These are phyloP conservation scores for Megaceryle alcyon DNA, from an alignment of 2,797 vertebrate species.

Conservation along the genomic window DNA sequence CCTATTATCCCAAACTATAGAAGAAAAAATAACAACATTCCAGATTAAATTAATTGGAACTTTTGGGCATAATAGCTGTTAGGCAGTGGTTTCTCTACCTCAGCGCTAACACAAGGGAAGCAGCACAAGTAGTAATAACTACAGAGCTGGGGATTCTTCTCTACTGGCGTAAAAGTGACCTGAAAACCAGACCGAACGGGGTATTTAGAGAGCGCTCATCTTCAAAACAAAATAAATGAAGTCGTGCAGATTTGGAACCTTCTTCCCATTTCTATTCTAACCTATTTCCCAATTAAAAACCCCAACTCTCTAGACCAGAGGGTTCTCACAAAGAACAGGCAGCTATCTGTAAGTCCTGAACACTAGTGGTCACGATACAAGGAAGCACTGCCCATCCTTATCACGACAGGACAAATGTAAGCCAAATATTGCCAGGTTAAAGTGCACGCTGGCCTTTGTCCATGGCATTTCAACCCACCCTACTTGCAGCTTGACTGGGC, in stretches of 20 bases:
- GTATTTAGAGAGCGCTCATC: background rate
- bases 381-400: constrained; percentile 60
- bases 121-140: accelerated
- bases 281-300: background rate
- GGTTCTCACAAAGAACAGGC: background rate
- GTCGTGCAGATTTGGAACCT: background rate
- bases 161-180: background rate
- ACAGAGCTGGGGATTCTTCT: background rate
- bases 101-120: background rate
- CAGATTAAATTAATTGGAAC: background rate
- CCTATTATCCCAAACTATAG: background rate
- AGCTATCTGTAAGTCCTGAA: background rate
- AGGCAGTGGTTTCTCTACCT: background rate
- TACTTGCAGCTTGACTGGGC: constrained; percentile 57
- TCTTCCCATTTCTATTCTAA: background rate
- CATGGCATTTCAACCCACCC: constrained; percentile 64
- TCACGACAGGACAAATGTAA: constrained; percentile 32
- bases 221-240: background rate
- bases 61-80: background rate
- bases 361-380: background rate
- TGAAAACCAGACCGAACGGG: background rate
- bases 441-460: constrained; percentile 77
- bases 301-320: background rate
- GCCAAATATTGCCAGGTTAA: constrained; percentile 56
- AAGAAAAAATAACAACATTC: background rate